Base-by-base conservation (phyloP, 2,113 vertebrate species). In the Tupaia tana region DNA sequence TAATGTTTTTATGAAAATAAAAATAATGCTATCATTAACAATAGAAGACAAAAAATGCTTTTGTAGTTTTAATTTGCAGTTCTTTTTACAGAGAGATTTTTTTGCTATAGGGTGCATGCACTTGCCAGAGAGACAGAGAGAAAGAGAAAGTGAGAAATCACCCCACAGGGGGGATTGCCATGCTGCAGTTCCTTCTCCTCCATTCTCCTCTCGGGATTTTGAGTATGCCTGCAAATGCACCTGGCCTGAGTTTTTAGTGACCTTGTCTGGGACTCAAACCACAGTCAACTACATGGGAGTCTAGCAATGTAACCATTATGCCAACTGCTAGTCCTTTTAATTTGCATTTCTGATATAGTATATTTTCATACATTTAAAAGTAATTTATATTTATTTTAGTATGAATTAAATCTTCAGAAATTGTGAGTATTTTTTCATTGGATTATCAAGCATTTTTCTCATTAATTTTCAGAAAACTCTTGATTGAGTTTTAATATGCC, bases 401-500 rank as follows among this genome's bases (percentile, higher is more conserved):
- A 52, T 93, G 27, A 59, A 71, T 43, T 86, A 66, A 90, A 82
- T 34, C 11, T 90, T 77, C 11, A 70, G 16, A 88, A 83, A 29
- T 54, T 88, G 69, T 59, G 6, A 43, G 43, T 43, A 43, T 43
- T 67, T 94, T 94, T 69, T 89, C 80, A 71, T 80, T 92, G 8
- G 19, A 43, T 73, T 87, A 14, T 64, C 16, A 88, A 82, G 3
- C 18, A 91, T 78, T 78, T 91, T 91, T 91, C 52, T 90, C 31
- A 81, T 2, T 96, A 34, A 71, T 70, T 64, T 86, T 6, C 7
- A 64, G 19, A 91, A 83, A 79, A 91, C 12, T 29, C 13, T 66
- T 88, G 43, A 59, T 78, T 94, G 63, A 84, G 24, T 80, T 92
- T 84, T 63, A 96, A 82, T 95, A 77, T 77, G 34, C 25, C 71